Evolutionary conservation across 2,888 invertebrate species (phyloP), one percentile per base, ranked within the genome.

Genomic region (Ischnus inquisitorius): DNA sequence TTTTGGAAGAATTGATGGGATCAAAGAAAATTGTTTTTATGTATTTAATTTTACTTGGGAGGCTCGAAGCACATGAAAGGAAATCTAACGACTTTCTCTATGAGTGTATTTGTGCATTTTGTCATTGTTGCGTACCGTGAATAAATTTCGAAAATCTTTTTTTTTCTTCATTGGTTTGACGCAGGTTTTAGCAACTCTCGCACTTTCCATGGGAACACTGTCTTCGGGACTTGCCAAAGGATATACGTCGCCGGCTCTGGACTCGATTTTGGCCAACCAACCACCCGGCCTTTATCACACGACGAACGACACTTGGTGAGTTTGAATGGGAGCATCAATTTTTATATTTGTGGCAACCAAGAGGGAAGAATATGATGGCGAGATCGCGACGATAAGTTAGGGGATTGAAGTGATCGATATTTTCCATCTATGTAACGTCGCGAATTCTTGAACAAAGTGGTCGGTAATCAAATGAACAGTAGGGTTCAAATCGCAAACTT

Each of bases 241-340:
- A 8, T 97, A 97, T 95, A 97, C 97, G 93, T 97, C 97, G 0
- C 97, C 97, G 0, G 97, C 97, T 2, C 95, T 97, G 85, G 97
- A 97, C 19, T 97, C 97, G 0, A 95, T 97, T 91, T 95, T 96
- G 84, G 96, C 96, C 90, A 96, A 95, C 83, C 94, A 95, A 67
- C 92, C 92, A 71, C 92, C 92, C 67, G 92, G 92, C 69, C 90
- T 92, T 54, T 92, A 93, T 86, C 92, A 90, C 81, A 88, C 92
- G 48, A 86, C 90, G 39, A 93, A 93, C 86, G 90, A 91, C 86
- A 93, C 93, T 19, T 92, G 92, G 93, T 93, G 86, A 90, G 89
- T 51, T 60, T 60, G 10, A 34, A 51, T 74, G 10, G 19, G 2
- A 22, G 12, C 25, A 57, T 57, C 43, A n/a, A 60, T 60, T 60